A percentile compares a stretch with the other conserved stretches of the same genome.
Evolutionary conservation across 2,797 vertebrate genomes (phyloP).

Genomic region (Scolopax bukidnonensis): DNA sequence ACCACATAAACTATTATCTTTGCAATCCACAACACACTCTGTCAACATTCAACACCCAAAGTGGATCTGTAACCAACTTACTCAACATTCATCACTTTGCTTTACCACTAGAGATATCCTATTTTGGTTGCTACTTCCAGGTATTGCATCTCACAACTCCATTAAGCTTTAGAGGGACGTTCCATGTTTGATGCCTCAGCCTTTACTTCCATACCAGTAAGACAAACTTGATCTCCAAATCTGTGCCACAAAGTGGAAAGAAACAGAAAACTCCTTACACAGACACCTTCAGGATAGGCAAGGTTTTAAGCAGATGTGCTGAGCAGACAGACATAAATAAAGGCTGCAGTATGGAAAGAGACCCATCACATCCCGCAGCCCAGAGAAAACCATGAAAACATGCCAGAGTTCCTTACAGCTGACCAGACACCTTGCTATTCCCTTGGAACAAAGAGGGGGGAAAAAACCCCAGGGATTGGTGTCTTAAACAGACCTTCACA

Average conservation of each 20-base stretch:
- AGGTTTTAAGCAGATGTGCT: neutral
- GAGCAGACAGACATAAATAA: neutral
- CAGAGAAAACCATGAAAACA: neutral
- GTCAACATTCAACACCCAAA: neutral
- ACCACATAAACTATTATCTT: neutral
- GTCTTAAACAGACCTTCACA: neutral
- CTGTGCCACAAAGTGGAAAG: fast-evolving
- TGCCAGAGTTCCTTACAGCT: neutral
- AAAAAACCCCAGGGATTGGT: neutral
- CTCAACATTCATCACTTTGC: neutral
- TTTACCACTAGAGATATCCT: neutral
- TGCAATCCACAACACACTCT: neutral
- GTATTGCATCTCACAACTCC: neutral
- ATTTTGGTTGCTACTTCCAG: neutral
- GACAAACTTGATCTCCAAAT: neutral
- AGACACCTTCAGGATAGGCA: neutral
- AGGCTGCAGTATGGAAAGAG: neutral
- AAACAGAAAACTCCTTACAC: neutral
- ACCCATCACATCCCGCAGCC: neutral
- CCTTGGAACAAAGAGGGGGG: neutral
- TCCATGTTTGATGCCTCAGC: neutral
- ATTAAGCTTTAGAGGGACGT: neutral
- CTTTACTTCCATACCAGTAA: neutral
- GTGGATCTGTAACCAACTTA: neutral
- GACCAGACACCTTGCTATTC: neutral